Evolutionary conservation across 2,797 vertebrate genomes (phyloP).

Genomic region (Synaphobranchus kaupii): DNA sequence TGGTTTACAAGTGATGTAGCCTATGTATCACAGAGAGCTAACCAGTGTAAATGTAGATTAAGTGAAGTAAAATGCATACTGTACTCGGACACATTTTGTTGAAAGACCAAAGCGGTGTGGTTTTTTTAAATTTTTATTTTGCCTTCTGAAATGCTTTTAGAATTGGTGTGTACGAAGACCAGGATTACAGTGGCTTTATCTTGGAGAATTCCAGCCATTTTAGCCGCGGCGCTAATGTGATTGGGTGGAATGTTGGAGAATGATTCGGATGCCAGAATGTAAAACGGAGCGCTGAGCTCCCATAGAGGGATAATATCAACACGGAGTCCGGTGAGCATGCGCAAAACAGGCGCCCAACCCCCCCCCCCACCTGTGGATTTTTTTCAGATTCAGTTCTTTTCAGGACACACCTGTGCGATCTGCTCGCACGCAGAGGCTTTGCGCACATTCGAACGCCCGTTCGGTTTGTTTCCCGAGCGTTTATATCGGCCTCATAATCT

Average conservation of each 20-base stretch:
- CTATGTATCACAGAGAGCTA: background rate
- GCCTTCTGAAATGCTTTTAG: constrained; percentile 21
- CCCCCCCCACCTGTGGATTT: background rate
- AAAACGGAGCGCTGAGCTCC: constrained; percentile 68
- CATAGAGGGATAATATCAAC: constrained; percentile 70
- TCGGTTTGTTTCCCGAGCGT: background rate
- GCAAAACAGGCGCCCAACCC: background rate
- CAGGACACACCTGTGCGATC: background rate
- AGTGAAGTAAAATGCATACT: background rate
- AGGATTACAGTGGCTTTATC: constrained; percentile 70
- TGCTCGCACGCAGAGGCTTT: background rate
- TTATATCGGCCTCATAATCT: no score
- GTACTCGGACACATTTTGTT: background rate
- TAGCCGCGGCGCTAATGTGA: constrained; percentile 52
- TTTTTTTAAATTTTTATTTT: background rate
- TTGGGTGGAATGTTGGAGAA: constrained; percentile 69
- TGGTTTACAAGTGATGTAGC: background rate
- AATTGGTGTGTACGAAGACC: constrained; percentile 54
- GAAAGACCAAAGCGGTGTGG: background rate
- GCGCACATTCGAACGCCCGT: background rate
- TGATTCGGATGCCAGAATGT: constrained; percentile 76
- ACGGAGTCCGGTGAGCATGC: constrained; percentile 27
- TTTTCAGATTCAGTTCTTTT: background rate
- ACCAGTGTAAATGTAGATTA: background rate
- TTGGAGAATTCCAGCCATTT: constrained; percentile 65